Conservation (phyloP, 2,888 invertebrate genomes). For the Synanthedon andrenaeformis region DNA sequence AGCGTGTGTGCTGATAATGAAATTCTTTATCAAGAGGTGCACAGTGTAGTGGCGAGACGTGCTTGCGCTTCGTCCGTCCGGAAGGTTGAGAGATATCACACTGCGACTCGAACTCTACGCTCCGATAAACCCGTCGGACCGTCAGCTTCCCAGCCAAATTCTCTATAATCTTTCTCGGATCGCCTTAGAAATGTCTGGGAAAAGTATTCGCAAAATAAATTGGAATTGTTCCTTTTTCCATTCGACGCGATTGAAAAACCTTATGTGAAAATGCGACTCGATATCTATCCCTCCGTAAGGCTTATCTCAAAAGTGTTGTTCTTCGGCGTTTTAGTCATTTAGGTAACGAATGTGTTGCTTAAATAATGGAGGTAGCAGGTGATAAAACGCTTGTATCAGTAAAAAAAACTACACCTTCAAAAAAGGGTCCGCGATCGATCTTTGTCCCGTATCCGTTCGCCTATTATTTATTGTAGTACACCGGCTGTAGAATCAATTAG, state of each 20-base stretch:
- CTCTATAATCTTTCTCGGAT: conserved; percentile 19
- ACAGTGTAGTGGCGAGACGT: conserved; percentile 35
- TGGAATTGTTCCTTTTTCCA: conserved; percentile 41
- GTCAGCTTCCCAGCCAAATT: conserved; percentile 1
- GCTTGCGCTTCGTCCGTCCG: conserved; percentile 16
- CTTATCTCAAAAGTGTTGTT: conserved; percentile 6
- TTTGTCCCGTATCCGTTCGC: neutral
- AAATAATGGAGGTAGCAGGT: neutral
- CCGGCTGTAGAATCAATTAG: neutral
- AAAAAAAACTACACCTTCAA: conserved; percentile 1
- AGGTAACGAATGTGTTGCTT: neutral
- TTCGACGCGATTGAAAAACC: conserved; percentile 35
- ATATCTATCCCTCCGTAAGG: conserved; percentile 6
- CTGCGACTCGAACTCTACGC: conserved; percentile 6
- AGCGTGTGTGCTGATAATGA: conserved; percentile 46
- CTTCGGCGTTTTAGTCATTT: conserved; percentile 6
- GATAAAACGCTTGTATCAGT: neutral
- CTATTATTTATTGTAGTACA: neutral
- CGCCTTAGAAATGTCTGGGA: conserved; percentile 41
- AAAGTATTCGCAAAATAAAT: conserved; percentile 47
- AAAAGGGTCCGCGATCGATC: neutral
- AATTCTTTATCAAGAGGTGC: conserved; percentile 55
- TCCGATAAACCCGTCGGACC: conserved; percentile 21
- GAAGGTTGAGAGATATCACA: conserved; percentile 1
- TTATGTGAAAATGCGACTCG: conserved; percentile 15